Base-by-base conservation (phyloP, 2,113 vertebrate genomes). In the Malurus melanocephalus region DNA sequence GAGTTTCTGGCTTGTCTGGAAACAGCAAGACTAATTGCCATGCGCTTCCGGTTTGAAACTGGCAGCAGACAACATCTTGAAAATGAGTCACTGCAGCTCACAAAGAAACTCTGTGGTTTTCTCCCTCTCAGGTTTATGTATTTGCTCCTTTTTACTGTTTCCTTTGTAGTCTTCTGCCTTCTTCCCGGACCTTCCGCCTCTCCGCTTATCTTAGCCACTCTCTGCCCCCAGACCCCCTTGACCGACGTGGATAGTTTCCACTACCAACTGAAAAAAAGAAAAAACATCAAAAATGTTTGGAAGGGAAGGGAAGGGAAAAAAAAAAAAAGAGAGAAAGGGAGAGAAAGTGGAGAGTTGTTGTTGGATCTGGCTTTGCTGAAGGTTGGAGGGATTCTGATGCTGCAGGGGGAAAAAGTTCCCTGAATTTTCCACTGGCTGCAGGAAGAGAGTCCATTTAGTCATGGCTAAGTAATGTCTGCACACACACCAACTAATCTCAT, bases 11-110 rank as follows among this genome's bases (percentile, higher is more conserved):
- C 98, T 98, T 97, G 99, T 99, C 98, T 99, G 98, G 98, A 98
- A 98, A 97, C 97, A 96, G 98, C 98, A 98, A 98, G 98, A 99
- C 98, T 99, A 99, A 99, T 99, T 99, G 98, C 98, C 98, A 98
- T 98, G 98, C 98, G 98, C 98, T 99, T 99, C 99, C 99, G 98
- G 98, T 98, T 98, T 98, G 98, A 98, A 98, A 98, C 98, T 99
- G 98, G 99, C 99, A 99, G 98, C 98, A 98, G 98, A 99, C 98
- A 98, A 98, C 98, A 98, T 99, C 98, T 99, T 98, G 98, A 99
- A 98, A 99, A 99, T 99, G 99, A 99, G 97, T 99, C 99, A 99
- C 97, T 98, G 94, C 96, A 96, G 98, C 97, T 98, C 98, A 99
- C 98, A 99, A 99, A 99, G 98, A 99, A 97, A 97, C 98, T 98